These are phyloP conservation scores for Galago senegalensis DNA, from an alignment of 2,797 vertebrate species.

Conservation along the genomic window DNA sequence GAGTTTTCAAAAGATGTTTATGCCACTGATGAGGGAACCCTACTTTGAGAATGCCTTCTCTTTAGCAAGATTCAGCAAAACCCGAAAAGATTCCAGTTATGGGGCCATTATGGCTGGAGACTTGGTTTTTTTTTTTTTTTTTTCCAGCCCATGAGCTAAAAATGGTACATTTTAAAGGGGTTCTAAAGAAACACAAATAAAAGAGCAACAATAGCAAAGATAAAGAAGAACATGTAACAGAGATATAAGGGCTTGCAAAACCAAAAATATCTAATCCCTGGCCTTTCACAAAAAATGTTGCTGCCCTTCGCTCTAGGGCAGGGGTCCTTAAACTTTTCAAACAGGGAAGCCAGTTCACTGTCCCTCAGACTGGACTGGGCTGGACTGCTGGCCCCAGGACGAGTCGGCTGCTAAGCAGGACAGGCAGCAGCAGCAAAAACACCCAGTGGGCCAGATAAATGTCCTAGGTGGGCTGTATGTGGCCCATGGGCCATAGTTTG, in stretches of 20 bases:
- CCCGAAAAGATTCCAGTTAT: background rate
- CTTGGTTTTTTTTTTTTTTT: background rate
- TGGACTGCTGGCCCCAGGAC: too few relatives aligned
- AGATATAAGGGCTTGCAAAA: background rate
- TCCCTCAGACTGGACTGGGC: too few relatives aligned
- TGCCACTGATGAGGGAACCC: background rate
- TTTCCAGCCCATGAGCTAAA: background rate
- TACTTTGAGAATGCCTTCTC: background rate
- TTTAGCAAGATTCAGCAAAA: background rate
- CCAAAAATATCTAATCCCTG: background rate
- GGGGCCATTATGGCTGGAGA: background rate
- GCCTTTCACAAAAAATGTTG: background rate
- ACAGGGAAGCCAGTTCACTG: too few relatives aligned
- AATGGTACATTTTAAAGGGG: background rate
- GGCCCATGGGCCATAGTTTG: too few relatives aligned
- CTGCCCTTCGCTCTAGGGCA: background rate
- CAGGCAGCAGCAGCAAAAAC: too few relatives aligned
- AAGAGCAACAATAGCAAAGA: background rate
- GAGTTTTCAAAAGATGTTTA: background rate
- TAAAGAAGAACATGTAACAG: background rate
- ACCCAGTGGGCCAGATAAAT: too few relatives aligned
- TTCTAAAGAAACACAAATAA: constrained; percentile 44
- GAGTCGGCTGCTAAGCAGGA: too few relatives aligned
- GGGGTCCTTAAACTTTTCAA: too few relatives aligned
- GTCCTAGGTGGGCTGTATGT: too few relatives aligned